Percentiles rank a stretch among this genome's conserved stretches.
Conservation (phyloP, 2,113 vertebrate genomes). For the Acinonyx jubatus region DNA sequence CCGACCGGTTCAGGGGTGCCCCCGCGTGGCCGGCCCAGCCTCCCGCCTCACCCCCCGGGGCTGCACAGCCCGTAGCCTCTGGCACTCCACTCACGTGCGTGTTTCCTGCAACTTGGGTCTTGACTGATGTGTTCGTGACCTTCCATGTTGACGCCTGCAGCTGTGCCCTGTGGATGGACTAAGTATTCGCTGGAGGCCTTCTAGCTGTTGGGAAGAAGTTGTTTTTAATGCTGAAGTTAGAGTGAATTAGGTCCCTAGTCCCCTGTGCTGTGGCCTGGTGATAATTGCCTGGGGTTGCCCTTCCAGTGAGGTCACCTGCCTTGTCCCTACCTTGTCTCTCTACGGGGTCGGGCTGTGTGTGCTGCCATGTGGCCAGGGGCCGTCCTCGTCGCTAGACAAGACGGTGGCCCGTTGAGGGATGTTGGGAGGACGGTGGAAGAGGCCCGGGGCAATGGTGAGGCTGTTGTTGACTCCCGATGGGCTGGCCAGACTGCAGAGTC, state of each 20-base stretch:
- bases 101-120: not conserved
- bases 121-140: not conserved
- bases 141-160: not conserved
- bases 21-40: not conserved
- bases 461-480: not conserved
- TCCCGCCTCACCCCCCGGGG: too few species aligned
- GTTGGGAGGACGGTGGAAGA: not conserved
- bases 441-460: not conserved
- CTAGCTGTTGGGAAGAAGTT: not conserved
- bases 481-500: not conserved
- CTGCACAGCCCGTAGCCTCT: rapidly evolving
- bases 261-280: too few species aligned
- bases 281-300: not conserved
- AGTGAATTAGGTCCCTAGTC: not conserved
- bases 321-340: not conserved
- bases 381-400: not conserved
- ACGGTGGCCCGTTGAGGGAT: not conserved
- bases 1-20: not conserved
- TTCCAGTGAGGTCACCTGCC: not conserved
- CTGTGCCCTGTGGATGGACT: not conserved
- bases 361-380: not conserved
- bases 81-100: not conserved
- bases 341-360: not conserved
- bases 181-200: not conserved
- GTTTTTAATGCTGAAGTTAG: not conserved